A percentile compares a stretch with the other conserved stretches of the same genome.
Conservation (phyloP, 2,888 invertebrate genomes). For the Leistus spinibarbis region DNA sequence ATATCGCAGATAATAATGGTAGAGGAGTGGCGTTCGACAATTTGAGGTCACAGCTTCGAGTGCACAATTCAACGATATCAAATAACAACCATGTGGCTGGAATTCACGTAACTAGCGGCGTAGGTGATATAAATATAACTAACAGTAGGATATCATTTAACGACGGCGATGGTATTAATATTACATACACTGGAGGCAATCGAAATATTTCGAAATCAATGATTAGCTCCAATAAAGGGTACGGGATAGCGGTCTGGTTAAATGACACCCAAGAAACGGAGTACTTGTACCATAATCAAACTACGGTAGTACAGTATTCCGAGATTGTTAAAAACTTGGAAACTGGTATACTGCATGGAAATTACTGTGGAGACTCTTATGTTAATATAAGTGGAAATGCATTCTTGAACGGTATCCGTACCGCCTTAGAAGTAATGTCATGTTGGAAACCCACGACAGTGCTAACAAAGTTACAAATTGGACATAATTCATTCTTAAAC, state of each 20-base stretch:
- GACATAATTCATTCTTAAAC: conserved; percentile 82
- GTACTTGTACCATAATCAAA: conserved; percentile 81
- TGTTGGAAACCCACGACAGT: conserved; percentile 73
- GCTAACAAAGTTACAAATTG: conserved; percentile 73
- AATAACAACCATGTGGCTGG: conserved; percentile 91
- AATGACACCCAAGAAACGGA: conserved; percentile 83
- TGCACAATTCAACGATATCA: conserved; percentile 81
- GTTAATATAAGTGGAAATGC: conserved; percentile 93
- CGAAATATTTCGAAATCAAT: conserved; percentile 88
- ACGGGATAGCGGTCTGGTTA: conserved; percentile 88
- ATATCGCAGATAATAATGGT: conserved; percentile 88
- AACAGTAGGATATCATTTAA: conserved; percentile 89
- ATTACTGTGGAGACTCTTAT: conserved; percentile 84
- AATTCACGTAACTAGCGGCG: conserved; percentile 87
- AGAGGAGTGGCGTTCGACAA: conserved; percentile 95
- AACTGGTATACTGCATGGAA: conserved; percentile 89
- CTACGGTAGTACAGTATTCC: conserved; percentile 85
- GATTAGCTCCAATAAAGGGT: conserved; percentile 85
- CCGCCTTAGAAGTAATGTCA: conserved; percentile 81
- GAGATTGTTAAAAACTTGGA: conserved; percentile 87
- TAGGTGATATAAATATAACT: conserved; percentile 93
- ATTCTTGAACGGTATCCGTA: conserved; percentile 79
- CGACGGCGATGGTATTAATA: conserved; percentile 92
- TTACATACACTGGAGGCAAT: conserved; percentile 93
- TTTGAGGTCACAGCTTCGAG: conserved; percentile 84